Evolutionary conservation across 2,888 invertebrate species (phyloP), one percentile per base, ranked within the genome.

Genomic region (Ceramica pisi): DNA sequence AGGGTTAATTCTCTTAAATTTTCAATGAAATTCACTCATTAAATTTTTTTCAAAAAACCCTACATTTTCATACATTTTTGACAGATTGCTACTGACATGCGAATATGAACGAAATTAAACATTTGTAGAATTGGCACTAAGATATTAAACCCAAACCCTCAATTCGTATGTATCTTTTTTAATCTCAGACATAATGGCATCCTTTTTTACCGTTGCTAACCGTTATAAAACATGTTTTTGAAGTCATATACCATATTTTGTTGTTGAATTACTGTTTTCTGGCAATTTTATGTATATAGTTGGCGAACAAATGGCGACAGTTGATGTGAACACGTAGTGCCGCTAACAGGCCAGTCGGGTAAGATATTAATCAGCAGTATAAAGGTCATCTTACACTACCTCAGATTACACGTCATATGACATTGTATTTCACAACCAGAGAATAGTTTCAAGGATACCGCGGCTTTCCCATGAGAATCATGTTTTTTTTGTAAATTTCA

Each of bases 151-250:
- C 46, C n/a, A n/a, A 16, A 26, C 35, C 2, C n/a, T 21, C 38
- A 35, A 19, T 31, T 31, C 23, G 6, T 41, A 14, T 12, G 14
- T 53, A 41, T 68, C 23, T 31, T 44, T 35, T 12, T 35, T 55
- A 9, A 48, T 76, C 26, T 53, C 44, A 38, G 46, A 9, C 31
- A 0, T 31, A 3, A 38, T 46, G 6, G 9, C 23, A 59, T 68
- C 19, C 12, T 46, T 69, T 1, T 12, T 44, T 19, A n/a, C 21
- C 10, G 8, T 53, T 66, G 21, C 10, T 19, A 3, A 19, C 56
- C 23, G 23, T 48, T 67, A 41, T 56, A 50, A 75, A 72, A 56
- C 71, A 35, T 67, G 68, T 76, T 50, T 35, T 41, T n/a, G n/a
- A 50, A 56, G 55, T 12, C 26, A 5, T 12, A 26, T 26, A n/a